Percentiles rank a stretch among this genome's conserved stretches.
Evolutionary conservation across 2,797 vertebrate species (phyloP).

Genomic region (Acridotheres tristis): DNA sequence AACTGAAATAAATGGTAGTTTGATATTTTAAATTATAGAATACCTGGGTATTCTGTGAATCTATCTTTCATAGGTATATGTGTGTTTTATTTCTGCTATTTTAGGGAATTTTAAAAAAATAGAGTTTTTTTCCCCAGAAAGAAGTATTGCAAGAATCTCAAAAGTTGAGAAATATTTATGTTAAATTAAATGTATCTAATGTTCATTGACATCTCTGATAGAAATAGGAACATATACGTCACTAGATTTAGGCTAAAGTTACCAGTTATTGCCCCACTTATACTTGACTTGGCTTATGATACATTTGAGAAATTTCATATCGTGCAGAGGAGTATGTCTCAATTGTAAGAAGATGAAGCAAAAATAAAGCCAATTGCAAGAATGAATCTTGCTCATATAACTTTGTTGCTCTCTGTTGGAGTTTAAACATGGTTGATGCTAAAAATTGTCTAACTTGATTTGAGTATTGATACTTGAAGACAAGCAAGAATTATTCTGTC

Average conservation of each 20-base stretch:
- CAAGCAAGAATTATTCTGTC: background rate
- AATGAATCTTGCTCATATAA: background rate
- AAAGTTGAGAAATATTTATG: background rate
- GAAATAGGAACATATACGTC: background rate
- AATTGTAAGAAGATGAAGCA: background rate
- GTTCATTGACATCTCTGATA: background rate
- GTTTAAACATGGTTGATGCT: background rate
- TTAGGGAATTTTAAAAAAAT: background rate
- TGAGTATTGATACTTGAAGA: background rate
- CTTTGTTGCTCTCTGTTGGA: background rate
- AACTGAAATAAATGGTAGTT: background rate
- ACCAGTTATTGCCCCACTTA: background rate
- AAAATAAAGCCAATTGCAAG: background rate
- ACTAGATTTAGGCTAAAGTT: background rate
- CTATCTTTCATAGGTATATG: background rate
- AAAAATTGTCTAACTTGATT: background rate
- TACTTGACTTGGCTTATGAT: background rate
- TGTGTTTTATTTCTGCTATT: background rate
- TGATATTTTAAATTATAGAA: background rate
- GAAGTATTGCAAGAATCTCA: background rate
- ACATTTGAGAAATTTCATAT: background rate
- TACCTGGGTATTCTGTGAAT: background rate
- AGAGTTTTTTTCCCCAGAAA: background rate
- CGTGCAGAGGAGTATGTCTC: background rate
- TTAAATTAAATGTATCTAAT: background rate